Evolutionary conservation across 2,113 vertebrate genomes (phyloP), one percentile per base, ranked within the genome.

Genomic region (Gymnogyps californianus): DNA sequence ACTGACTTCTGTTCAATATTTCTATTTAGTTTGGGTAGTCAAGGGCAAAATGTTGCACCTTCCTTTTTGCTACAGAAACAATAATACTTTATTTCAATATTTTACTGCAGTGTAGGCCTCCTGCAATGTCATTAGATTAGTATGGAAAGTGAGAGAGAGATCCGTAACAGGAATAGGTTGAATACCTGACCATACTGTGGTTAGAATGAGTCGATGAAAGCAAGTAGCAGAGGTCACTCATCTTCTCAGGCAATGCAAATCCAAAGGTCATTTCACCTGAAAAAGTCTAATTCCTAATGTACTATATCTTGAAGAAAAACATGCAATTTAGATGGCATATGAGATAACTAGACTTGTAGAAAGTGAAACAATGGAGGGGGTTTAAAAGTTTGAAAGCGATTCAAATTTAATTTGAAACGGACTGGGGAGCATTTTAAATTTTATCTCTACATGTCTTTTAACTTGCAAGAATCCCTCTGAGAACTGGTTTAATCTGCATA

Each of bases 391-490:
- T 74, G 91, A 95, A 97, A 75, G 58, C 11, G 91, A 93, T 89
- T 96, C 31, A 79, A 91, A 85, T 77, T 69, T 82, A 89, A 95
- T 97, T 98, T 96, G 42, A 90, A 90, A 74, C 16, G 3, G n/a
- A 82, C 66, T 93, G 87, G 2, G 3, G 11, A 95, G 44, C 5
- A 52, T 80, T 96, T 93, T 85, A 84, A 58, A 82, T 91, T 94
- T 97, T 92, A 81, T 95, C 51, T 91, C 29, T 40, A 83, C 38
- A 7, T 46, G 59, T 90, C 74, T 93, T 86, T 79, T 87, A 95
- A 61, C 71, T 70, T 83, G 49, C 32, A 85, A 80, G 64, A 80
- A 91, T 55, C 31, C 89, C 66, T 89, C 51, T 72, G 67, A 97
- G 67, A 95, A 89, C 18, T 79, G 31, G 21, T 58, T 95, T 96